Conservation (phyloP, 2,888 invertebrate genomes). For the Temnothorax ravouxi region DNA sequence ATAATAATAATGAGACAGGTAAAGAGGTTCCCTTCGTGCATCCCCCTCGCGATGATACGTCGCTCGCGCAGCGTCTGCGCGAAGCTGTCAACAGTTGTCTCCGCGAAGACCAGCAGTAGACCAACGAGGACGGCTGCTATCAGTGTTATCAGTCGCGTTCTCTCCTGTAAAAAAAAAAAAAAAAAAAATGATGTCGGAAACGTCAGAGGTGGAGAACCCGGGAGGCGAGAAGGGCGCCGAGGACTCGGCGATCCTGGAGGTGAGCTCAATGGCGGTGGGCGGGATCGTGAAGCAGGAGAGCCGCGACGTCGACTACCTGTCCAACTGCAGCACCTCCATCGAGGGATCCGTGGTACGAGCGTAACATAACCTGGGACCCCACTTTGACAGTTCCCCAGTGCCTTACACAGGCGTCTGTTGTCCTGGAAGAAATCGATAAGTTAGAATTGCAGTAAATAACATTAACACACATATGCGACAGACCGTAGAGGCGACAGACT, state of each 20-base stretch:
- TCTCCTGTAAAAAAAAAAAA: slow-evolving; percentile 33
- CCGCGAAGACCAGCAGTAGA: background rate
- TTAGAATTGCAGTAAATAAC: background rate
- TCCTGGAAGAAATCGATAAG: background rate
- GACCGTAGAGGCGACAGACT: background rate
- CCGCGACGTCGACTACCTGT: slow-evolving; percentile 82
- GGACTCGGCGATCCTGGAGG: slow-evolving; percentile 83
- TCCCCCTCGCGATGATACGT: slow-evolving; percentile 37
- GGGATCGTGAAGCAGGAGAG: slow-evolving; percentile 79
- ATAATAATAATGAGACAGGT: background rate
- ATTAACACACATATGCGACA: background rate
- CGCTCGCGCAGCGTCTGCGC: slow-evolving; percentile 13
- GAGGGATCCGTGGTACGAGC: slow-evolving; percentile 84
- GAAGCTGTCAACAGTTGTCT: slow-evolving; percentile 15
- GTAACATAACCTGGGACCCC: slow-evolving; percentile 67
- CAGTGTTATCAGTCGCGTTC: slow-evolving; percentile 18
- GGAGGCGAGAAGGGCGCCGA: slow-evolving; percentile 71
- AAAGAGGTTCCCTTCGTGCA: slow-evolving; percentile 41
- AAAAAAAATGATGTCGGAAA: slow-evolving; percentile 81
- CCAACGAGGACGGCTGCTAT: slow-evolving; percentile 6
- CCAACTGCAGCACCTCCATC: slow-evolving; percentile 84
- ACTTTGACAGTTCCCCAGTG: slow-evolving; percentile 40
- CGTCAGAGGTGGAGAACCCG: slow-evolving; percentile 75
- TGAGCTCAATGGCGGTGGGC: slow-evolving; percentile 81
- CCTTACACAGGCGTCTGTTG: background rate